phyloP scores from a whole-genome alignment of 2,113 vertebrate genomes.

The Crotalus tigris region DNA sequence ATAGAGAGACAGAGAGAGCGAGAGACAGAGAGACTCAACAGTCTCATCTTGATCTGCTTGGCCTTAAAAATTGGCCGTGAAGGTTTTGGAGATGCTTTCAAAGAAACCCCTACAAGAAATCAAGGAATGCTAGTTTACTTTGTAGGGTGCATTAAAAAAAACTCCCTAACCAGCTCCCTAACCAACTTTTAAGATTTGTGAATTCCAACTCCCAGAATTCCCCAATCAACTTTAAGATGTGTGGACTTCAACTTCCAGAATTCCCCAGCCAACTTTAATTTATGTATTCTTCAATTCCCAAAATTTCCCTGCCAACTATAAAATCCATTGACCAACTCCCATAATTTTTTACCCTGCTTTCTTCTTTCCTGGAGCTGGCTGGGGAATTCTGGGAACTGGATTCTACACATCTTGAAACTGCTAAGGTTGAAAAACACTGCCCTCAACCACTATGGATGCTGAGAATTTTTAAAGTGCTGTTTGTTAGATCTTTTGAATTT shows the following conservation, averaged over 20 bases:
- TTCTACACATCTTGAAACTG: too few relatives aligned
- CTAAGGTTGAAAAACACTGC: too few relatives aligned
- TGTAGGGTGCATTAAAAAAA: not conserved
- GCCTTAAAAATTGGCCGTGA: not conserved
- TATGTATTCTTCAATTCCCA: not conserved
- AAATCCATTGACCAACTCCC: too few relatives aligned
- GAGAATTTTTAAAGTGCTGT: too few relatives aligned
- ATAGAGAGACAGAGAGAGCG: fast-evolving
- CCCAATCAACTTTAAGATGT: not conserved
- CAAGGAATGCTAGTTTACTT: not conserved
- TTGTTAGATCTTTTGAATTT: too few relatives aligned
- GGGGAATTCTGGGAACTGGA: too few relatives aligned
- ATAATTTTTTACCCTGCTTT: too few relatives aligned
- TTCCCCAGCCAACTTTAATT: too few relatives aligned
- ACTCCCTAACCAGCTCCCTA: not conserved
- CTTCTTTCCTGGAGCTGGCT: too few relatives aligned
- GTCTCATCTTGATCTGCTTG: not conserved
- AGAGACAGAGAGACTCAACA: not conserved
- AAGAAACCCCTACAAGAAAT: not conserved
- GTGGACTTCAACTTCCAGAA: not conserved
- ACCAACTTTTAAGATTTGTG: not conserved
- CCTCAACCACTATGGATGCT: too few relatives aligned
- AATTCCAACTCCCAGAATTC: not conserved
- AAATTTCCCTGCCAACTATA: not conserved
- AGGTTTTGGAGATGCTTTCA: not conserved